Evolutionary conservation across 2,113 vertebrate genomes (phyloP).

Genomic region (Heterochromis multidens): DNA sequence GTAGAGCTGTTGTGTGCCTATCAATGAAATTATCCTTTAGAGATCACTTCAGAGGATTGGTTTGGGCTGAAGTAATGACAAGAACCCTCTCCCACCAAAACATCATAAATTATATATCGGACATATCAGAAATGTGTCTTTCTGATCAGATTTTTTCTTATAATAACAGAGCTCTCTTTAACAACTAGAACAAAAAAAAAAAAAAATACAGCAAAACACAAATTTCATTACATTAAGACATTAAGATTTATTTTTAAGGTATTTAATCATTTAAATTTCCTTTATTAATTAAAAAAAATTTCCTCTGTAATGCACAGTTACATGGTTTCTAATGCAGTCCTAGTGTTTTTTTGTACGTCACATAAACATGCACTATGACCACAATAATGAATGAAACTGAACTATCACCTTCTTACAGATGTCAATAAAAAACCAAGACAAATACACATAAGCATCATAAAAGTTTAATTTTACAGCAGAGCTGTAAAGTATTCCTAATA

Average conservation of each 20-base stretch:
- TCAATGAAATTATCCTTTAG: background rate
- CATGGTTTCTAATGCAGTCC: background rate
- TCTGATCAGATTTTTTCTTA: background rate
- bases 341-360: fast-evolving
- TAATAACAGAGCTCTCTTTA: background rate
- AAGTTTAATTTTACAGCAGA: background rate
- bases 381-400: background rate
- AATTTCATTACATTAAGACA: too few relatives aligned
- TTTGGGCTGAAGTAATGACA: too few relatives aligned
- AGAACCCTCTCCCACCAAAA: too few relatives aligned
- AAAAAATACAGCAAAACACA: too few relatives aligned
- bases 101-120: too few relatives aligned
- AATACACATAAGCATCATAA: background rate
- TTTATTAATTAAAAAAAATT: too few relatives aligned
- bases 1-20: background rate
- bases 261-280: too few relatives aligned
- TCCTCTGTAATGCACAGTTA: background rate
- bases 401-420: background rate
- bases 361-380: fast-evolving
- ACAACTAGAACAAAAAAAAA: background rate
- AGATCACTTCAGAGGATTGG: too few relatives aligned
- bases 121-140: too few relatives aligned
- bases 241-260: too few relatives aligned
- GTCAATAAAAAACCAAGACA: background rate
- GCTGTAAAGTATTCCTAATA: too few relatives aligned